Conservation (phyloP, 2,113 vertebrate species). For the Apaloderma vittatum region DNA sequence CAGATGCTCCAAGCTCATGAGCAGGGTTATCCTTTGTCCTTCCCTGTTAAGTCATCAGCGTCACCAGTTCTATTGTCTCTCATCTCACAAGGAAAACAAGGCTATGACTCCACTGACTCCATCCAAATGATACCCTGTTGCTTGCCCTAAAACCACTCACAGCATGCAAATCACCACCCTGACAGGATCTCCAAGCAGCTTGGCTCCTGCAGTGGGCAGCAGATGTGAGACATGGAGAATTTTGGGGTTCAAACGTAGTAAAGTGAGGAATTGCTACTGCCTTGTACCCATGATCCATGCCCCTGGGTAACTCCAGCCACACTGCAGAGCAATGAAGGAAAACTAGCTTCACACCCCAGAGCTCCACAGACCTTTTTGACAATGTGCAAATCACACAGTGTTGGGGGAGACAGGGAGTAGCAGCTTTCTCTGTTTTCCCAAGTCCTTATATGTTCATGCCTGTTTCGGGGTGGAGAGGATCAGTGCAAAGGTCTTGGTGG, state of each 20-base stretch:
- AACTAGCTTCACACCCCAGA: neutral
- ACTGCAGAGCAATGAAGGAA: neutral
- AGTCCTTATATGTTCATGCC: neutral
- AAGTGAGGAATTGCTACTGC: neutral
- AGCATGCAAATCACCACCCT: neutral
- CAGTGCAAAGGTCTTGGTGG: neutral
- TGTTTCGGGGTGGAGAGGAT: neutral
- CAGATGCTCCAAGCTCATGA: neutral
- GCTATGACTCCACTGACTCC: neutral
- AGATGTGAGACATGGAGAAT: neutral
- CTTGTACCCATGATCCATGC: neutral
- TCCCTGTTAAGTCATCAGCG: neutral
- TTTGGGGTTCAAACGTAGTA: neutral
- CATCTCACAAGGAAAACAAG: neutral
- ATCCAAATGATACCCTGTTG: neutral
- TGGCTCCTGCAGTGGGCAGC: neutral
- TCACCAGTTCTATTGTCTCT: neutral
- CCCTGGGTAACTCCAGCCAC: neutral
- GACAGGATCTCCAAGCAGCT: neutral
- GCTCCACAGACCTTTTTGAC: neutral
- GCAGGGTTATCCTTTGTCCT: neutral
- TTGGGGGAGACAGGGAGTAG: neutral
- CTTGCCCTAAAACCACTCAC: neutral
- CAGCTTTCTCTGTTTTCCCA: neutral
- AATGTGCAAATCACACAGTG: neutral